A percentile compares a stretch with the other conserved stretches of the same genome.
phyloP scores from a whole-genome alignment of 2,888 invertebrate genomes.

The Nesidiocoris tenuis region DNA sequence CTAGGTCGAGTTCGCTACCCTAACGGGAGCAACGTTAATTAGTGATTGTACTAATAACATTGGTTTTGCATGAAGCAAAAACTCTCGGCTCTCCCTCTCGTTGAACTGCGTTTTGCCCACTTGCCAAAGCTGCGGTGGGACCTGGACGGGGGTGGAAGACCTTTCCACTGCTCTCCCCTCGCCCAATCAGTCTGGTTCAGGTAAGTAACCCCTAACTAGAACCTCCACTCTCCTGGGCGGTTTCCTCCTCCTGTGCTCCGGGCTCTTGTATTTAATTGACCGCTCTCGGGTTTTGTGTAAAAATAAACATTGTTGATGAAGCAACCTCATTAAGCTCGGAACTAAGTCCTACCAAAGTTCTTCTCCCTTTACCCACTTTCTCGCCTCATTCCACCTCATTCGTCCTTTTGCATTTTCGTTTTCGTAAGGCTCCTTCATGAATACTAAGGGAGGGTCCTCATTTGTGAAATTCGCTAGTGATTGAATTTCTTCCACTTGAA shows the following conservation, averaged over 20 bases:
- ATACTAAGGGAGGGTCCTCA: conserved; percentile 4
- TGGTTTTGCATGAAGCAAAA: conserved; percentile 46
- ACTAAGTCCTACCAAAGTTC: conserved; percentile 41
- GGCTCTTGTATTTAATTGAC: conserved; percentile 45
- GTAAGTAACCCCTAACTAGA: conserved; percentile 45
- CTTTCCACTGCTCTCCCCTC: background rate
- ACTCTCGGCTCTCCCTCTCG: conserved; percentile 16
- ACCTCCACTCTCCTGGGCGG: conserved; percentile 23
- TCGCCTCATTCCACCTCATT: conserved; percentile 6
- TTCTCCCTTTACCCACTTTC: conserved; percentile 2
- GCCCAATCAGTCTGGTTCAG: conserved; percentile 43
- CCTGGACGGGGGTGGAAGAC: conserved; percentile 30
- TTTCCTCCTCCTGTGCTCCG: conserved; percentile 17
- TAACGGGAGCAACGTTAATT: conserved; percentile 43
- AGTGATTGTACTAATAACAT: conserved; percentile 46
- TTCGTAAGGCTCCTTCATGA: background rate
- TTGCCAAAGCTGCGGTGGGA: conserved; percentile 26
- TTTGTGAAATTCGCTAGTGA: conserved; percentile 19
- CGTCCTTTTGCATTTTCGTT: conserved; percentile 3
- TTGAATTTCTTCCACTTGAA: conserved; percentile 8
- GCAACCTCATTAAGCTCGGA: conserved; percentile 44
- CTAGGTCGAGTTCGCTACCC: conserved; percentile 4
- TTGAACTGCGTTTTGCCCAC: conserved; percentile 21
- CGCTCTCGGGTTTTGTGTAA: conserved; percentile 44
- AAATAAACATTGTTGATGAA: conserved; percentile 46